Evolutionary conservation across 2,113 vertebrate genomes (phyloP).

Genomic region (Microcebus ravelobensis): DNA sequence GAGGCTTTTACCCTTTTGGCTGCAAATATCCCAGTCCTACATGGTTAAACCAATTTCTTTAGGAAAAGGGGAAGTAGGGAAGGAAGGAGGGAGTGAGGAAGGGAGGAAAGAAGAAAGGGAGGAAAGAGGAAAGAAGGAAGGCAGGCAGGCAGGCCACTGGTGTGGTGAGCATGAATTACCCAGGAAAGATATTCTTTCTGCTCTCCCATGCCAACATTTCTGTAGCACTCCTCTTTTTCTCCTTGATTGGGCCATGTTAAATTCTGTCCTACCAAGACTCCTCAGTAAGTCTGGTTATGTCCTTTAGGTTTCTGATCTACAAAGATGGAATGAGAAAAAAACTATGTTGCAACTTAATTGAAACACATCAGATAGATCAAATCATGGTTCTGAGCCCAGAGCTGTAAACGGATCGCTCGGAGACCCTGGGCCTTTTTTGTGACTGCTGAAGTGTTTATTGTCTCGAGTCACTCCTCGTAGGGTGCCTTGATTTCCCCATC

Average conservation of each 20-base stretch:
- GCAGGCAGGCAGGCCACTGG: fast-evolving
- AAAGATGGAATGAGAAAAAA: conserved; percentile 27
- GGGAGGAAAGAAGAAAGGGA: background rate
- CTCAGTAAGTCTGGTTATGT: background rate
- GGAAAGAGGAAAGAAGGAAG: no score
- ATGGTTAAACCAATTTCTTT: conserved; percentile 8
- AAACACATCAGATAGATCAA: background rate
- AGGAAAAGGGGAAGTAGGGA: background rate
- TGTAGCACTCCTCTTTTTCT: background rate
- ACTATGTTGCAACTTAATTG: background rate
- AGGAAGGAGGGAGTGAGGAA: no score
- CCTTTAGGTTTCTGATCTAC: background rate
- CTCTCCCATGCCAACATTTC: fast-evolving
- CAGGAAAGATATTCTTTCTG: background rate
- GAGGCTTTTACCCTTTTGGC: conserved; percentile 62
- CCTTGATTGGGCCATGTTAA: background rate
- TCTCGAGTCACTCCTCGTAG: background rate
- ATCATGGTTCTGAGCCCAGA: background rate
- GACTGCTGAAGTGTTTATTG: background rate
- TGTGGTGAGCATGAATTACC: background rate
- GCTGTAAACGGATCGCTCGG: background rate
- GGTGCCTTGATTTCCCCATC: background rate
- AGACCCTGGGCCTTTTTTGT: background rate
- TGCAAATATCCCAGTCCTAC: conserved; percentile 26
- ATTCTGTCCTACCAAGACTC: background rate